A percentile compares a stretch with the other conserved stretches of the same genome.
phyloP scores from a whole-genome alignment of 2,888 invertebrate genomes.

The Anoplius nigerrimus region DNA sequence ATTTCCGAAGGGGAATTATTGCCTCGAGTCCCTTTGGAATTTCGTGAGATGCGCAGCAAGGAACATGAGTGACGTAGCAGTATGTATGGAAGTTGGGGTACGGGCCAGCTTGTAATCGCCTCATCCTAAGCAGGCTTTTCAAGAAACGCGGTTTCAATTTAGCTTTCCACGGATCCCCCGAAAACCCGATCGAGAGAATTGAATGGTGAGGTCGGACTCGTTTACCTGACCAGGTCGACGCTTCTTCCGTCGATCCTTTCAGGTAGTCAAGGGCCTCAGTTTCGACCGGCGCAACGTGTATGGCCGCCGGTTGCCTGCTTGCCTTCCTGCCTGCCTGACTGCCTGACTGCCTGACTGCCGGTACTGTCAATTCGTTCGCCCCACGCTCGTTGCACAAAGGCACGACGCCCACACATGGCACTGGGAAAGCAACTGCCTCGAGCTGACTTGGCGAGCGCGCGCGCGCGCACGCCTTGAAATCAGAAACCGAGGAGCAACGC shows the following conservation, averaged over 20 bases:
- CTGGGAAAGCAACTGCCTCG: too few relatives aligned
- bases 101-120: constrained; percentile 5
- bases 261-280: constrained; percentile 30
- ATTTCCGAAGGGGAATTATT: too few relatives aligned
- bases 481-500: too few relatives aligned
- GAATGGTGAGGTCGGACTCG: constrained; percentile 28
- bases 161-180: constrained; percentile 33
- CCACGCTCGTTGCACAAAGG: constrained; percentile 18
- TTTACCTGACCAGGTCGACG: constrained; percentile 37
- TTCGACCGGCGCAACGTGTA: constrained; percentile 34
- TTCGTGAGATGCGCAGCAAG: constrained; percentile 21
- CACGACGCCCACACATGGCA: constrained; percentile 36
- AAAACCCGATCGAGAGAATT: constrained; percentile 43
- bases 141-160: constrained; percentile 51
- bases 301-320: background rate
- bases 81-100: constrained; percentile 1
- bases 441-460: too few relatives aligned
- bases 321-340: constrained; percentile 22
- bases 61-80: constrained; percentile 12
- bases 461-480: too few relatives aligned
- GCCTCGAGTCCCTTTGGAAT: too few relatives aligned
- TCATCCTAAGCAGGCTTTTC: constrained; percentile 32
- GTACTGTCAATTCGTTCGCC: too few relatives aligned
- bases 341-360: constrained; percentile 12
- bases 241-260: constrained; percentile 15